phyloP scores from a whole-genome alignment of 2,888 invertebrate genomes.

The Parelbella ahira region DNA sequence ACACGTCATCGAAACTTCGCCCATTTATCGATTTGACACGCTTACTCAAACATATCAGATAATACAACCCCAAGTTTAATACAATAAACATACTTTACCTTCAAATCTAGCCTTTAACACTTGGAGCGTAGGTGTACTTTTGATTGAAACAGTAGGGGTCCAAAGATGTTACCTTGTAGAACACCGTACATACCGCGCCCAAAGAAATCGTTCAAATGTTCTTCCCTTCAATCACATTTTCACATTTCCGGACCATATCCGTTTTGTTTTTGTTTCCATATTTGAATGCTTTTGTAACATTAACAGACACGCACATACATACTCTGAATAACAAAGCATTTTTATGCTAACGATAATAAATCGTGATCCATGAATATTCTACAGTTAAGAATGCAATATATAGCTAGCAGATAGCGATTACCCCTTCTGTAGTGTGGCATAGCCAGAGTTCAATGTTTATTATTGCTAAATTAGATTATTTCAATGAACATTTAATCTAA shows the following conservation, averaged over 20 bases:
- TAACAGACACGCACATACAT: no score
- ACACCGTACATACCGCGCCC: constrained; percentile 10
- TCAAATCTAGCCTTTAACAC: background rate
- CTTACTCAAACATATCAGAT: constrained; percentile 21
- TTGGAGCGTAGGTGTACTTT: background rate
- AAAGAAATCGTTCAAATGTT: constrained; percentile 36
- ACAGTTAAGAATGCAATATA: no score
- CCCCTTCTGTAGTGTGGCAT: no score
- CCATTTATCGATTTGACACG: constrained; percentile 26
- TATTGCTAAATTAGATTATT: no score
- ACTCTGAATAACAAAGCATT: no score
- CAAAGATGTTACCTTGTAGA: constrained; percentile 4
- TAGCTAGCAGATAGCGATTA: no score
- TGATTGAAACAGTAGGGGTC: background rate
- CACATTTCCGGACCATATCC: constrained; percentile 45
- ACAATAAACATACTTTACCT: background rate
- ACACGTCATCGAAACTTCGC: constrained; percentile 26
- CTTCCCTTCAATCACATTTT: constrained; percentile 37
- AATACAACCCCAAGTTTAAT: constrained; percentile 5
- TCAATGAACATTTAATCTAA: no score
- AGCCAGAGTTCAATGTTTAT: no score
- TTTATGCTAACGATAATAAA: no score
- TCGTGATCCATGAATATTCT: no score
- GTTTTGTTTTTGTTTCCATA: constrained; percentile 32
- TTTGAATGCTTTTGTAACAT: constrained; percentile 25